Percentiles rank a stretch among this genome's conserved stretches.
Evolutionary conservation across 2,888 invertebrate species (phyloP).

Genomic region (Cantharis rufa): DNA sequence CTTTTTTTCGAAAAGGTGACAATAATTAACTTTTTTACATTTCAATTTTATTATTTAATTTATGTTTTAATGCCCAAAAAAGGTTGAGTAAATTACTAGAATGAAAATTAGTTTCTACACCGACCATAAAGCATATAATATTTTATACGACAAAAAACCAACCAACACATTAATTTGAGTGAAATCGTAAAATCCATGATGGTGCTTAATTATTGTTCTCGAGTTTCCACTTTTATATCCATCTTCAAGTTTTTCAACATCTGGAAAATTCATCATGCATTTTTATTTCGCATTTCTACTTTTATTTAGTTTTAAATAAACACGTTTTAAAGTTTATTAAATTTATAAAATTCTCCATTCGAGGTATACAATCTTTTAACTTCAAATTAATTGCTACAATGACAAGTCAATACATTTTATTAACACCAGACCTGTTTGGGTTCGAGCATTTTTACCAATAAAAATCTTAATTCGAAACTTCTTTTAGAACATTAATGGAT

Average conservation of each 20-base stretch:
- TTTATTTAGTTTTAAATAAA: background rate
- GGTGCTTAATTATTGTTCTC: background rate
- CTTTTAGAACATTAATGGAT: background rate
- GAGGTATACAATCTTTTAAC: too few species aligned
- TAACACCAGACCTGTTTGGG: background rate
- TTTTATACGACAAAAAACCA: background rate
- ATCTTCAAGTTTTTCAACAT: background rate
- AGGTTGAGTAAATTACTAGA: background rate
- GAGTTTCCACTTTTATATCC: background rate
- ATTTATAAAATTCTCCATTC: too few species aligned
- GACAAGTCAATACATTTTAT: background rate
- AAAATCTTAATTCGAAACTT: background rate
- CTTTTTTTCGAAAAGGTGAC: background rate
- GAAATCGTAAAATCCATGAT: slow-evolving; percentile 5
- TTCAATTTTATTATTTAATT: background rate
- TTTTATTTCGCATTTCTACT: background rate
- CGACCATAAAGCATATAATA: background rate
- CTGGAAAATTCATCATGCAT: background rate
- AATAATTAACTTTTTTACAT: background rate
- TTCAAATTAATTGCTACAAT: background rate
- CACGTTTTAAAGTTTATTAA: background rate
- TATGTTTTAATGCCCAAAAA: background rate
- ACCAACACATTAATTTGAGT: background rate
- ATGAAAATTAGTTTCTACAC: background rate
- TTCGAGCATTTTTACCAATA: background rate